Conservation (phyloP, 2,113 vertebrate genomes). For the Mellivora capensis region DNA sequence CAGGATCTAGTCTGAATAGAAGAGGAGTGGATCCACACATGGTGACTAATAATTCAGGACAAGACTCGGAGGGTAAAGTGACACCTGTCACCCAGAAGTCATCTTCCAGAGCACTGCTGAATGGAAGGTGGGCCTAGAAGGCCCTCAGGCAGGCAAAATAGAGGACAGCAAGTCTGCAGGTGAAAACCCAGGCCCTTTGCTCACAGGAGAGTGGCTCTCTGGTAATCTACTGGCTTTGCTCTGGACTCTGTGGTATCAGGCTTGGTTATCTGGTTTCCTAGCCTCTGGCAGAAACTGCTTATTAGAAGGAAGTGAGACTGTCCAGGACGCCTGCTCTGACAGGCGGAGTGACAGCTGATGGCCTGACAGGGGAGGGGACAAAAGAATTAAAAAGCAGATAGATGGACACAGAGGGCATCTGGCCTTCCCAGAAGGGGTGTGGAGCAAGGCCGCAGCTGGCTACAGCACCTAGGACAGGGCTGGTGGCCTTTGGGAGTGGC, state of each 20-base stretch:
- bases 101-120: neutral
- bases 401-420: neutral
- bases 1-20: neutral
- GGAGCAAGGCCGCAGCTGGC: neutral
- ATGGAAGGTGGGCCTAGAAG: neutral
- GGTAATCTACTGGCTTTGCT: neutral
- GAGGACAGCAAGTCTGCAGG: neutral
- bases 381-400: neutral
- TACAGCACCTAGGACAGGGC: rapidly evolving
- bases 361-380: neutral
- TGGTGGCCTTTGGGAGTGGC: neutral
- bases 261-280: constrained; percentile 26
- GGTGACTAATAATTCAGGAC: neutral
- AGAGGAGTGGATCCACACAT: neutral
- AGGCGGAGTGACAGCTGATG: constrained; percentile 6
- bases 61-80: neutral
- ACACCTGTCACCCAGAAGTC: neutral
- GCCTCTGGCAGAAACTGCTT: neutral
- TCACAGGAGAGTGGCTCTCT: neutral
- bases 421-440: neutral
- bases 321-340: neutral
- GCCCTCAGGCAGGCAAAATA: neutral
- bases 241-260: neutral
- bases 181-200: neutral
- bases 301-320: constrained; percentile 9